A percentile compares a stretch with the other conserved stretches of the same genome.
Conservation (phyloP, 2,113 vertebrate genomes). For the Vulpes lagopus region DNA sequence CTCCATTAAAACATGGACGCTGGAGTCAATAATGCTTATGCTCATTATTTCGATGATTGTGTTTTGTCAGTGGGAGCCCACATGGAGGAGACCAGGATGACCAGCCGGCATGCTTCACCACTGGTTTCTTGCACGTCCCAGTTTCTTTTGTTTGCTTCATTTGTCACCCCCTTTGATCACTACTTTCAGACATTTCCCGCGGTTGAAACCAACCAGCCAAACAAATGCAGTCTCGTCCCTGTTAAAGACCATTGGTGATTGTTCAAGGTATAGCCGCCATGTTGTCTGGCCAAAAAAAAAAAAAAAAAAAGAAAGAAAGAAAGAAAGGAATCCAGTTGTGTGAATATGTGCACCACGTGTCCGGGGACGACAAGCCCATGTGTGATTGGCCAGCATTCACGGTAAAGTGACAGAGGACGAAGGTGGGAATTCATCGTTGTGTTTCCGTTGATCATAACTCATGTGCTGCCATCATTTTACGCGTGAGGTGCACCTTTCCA, state of each 20-base stretch:
- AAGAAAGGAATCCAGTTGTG: background rate
- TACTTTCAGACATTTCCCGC: background rate
- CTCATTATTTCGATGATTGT: background rate
- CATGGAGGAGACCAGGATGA: too few species aligned
- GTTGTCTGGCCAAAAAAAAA: background rate
- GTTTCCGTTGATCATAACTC: accelerated
- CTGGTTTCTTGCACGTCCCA: accelerated
- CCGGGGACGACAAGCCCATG: accelerated
- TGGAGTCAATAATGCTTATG: accelerated
- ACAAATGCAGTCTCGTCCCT: background rate
- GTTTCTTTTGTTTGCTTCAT: background rate
- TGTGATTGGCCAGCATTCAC: background rate
- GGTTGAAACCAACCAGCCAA: background rate
- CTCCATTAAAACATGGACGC: too few species aligned
- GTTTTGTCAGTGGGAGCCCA: background rate
- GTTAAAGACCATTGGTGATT: background rate
- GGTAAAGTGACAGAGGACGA: background rate
- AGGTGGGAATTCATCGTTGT: too few species aligned
- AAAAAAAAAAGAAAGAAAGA: too few species aligned
- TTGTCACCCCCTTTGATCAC: background rate
- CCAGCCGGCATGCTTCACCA: accelerated
- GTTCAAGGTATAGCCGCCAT: background rate
- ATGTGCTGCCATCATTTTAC: accelerated
- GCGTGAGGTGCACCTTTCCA: background rate
- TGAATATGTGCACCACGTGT: accelerated